Conservation (phyloP, 2,797 vertebrate genomes). For the Etheostoma perlongum region DNA sequence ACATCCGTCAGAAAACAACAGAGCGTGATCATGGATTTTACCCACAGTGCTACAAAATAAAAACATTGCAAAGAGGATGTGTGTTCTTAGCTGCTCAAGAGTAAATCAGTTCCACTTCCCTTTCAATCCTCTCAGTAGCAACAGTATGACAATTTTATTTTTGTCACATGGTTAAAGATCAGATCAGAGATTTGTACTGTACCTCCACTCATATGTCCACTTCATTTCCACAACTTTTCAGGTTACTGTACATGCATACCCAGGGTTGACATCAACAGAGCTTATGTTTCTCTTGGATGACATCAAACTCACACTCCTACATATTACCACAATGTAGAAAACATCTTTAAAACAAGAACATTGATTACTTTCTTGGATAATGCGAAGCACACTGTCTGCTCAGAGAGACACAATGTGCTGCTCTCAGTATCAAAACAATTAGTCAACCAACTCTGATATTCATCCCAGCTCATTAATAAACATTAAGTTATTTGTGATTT, state of each 20-base stretch:
- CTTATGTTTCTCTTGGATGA: neutral
- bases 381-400: slow-evolving; percentile 29
- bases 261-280: neutral
- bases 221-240: neutral
- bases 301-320: slow-evolving; percentile 11
- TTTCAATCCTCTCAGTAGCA: neutral
- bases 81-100: neutral
- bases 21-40: neutral
- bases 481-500: slow-evolving; percentile 26
- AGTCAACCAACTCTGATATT: slow-evolving; percentile 9
- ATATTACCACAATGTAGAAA: slow-evolving; percentile 10
- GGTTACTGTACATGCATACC: neutral
- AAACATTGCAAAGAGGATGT: neutral
- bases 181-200: neutral
- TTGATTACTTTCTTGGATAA: slow-evolving; percentile 37
- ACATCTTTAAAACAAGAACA: slow-evolving; percentile 48
- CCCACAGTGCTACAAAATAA: neutral
- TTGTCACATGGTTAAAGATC: neutral
- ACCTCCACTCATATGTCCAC: neutral
- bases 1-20: neutral
- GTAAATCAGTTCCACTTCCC: neutral
- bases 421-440: slow-evolving; percentile 45
- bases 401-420: slow-evolving; percentile 32
- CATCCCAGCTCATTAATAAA: slow-evolving; percentile 42
- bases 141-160: neutral